Evolutionary conservation across 2,888 invertebrate species (phyloP).

Genomic region (Megaustenia siamemsis): DNA sequence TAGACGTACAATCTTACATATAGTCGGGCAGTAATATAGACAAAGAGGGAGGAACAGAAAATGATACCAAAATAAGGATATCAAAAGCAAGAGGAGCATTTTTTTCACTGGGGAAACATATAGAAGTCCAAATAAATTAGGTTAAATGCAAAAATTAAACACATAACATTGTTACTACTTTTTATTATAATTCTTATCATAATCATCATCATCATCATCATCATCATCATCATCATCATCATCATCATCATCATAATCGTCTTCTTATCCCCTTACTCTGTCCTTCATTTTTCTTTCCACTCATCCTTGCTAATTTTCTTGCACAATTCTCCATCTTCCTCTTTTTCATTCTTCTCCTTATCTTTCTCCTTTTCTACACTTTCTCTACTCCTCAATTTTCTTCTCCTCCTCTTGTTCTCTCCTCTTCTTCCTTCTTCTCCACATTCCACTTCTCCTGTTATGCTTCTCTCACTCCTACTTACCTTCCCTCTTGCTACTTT

Average conservation of each 20-base stretch:
- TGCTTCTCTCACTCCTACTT: background rate
- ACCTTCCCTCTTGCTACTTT: background rate
- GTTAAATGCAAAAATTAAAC: too few relatives aligned
- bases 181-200: too few relatives aligned
- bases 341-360: background rate
- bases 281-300: background rate
- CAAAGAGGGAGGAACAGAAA: too few relatives aligned
- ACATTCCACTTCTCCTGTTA: background rate
- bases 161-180: too few relatives aligned
- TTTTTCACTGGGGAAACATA: too few relatives aligned
- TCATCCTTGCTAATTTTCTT: background rate
- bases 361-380: background rate
- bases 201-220: too few relatives aligned
- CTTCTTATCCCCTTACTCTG: background rate
- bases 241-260: too few relatives aligned
- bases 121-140: too few relatives aligned
- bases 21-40: background rate
- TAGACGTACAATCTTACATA: background rate
- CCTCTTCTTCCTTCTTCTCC: background rate
- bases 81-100: too few relatives aligned
- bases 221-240: too few relatives aligned
- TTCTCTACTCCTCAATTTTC: background rate
- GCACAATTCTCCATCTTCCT: background rate
- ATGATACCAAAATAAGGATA: too few relatives aligned
- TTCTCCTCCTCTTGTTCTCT: background rate